These are phyloP conservation scores for Tiliacea aurago DNA, from an alignment of 2,888 invertebrate species.

Conservation along the genomic window DNA sequence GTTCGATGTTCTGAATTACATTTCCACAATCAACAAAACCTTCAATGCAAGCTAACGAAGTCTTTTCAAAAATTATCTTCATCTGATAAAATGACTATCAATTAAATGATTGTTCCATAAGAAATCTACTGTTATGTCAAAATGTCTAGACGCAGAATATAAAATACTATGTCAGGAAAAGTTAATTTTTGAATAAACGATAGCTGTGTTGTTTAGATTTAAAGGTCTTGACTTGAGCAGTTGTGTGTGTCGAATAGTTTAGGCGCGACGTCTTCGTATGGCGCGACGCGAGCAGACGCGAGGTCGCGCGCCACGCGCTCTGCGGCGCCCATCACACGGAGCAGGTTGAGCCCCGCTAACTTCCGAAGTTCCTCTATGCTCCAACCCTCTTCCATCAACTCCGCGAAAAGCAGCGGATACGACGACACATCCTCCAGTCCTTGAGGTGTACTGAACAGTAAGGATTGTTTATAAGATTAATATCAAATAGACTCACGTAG, in stretches of 20 bases:
- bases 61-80: slow-evolving; percentile 48
- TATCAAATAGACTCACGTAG: neutral
- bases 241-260: slow-evolving; percentile 91
- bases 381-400: slow-evolving; percentile 95
- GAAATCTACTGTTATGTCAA: slow-evolving; percentile 35
- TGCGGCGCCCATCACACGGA: slow-evolving; percentile 93
- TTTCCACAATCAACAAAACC: slow-evolving; percentile 28
- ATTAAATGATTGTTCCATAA: slow-evolving; percentile 12
- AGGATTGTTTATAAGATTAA: slow-evolving; percentile 44
- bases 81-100: slow-evolving; percentile 24
- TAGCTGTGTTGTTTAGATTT: slow-evolving; percentile 55
- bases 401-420: slow-evolving; percentile 94
- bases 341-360: slow-evolving; percentile 94
- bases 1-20: slow-evolving; percentile 42
- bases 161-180: slow-evolving; percentile 23
- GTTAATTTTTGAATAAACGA: slow-evolving; percentile 33
- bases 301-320: slow-evolving; percentile 94
- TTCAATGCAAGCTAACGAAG: slow-evolving; percentile 12
- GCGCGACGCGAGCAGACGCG: slow-evolving; percentile 92
- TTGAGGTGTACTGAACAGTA: slow-evolving; percentile 92
- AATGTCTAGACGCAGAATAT: slow-evolving; percentile 17
- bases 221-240: slow-evolving; percentile 92
- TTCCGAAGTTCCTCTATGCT: slow-evolving; percentile 94
- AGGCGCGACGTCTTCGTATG: slow-evolving; percentile 93
- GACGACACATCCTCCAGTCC: slow-evolving; percentile 95